These are phyloP conservation scores for Siphlonurus alternatus DNA, from an alignment of 2,888 invertebrate genomes.

Conservation along the genomic window DNA sequence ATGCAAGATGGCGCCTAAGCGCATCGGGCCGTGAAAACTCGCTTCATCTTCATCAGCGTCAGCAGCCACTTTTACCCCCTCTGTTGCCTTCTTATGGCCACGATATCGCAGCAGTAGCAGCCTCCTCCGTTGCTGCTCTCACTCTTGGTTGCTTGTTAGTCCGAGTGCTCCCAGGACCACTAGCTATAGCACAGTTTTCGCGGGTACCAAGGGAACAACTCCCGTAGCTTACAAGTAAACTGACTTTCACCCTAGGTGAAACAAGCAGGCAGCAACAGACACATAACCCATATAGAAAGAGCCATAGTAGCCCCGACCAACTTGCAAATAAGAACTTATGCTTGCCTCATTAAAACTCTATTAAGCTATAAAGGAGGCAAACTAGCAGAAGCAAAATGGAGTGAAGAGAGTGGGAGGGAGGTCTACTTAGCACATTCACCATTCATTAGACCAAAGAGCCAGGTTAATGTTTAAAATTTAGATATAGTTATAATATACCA, in stretches of 20 bases:
- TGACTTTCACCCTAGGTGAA: not conserved
- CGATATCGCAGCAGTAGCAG: no score
- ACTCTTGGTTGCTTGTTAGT: no score
- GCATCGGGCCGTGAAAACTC: not conserved
- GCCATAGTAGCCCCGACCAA: no score
- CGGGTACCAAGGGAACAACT: not conserved
- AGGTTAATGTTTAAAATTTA: no score
- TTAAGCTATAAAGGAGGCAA: no score
- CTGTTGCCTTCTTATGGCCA: not conserved
- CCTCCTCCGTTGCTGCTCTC: no score
- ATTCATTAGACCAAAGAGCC: no score
- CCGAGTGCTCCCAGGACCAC: no score
- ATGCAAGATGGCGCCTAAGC: not conserved
- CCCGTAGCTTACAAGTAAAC: not conserved
- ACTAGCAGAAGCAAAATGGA: no score
- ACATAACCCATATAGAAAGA: no score
- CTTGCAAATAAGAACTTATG: not conserved
- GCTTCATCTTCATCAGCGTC: not conserved
- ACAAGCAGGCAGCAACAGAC: not conserved
- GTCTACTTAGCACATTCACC: not conserved
- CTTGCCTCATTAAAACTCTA: not conserved
- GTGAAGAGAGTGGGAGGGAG: not conserved
- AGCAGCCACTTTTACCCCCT: not conserved
- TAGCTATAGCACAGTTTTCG: not conserved
- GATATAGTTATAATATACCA: no score